Percentiles rank a stretch among this genome's conserved stretches.
Conservation (phyloP, 2,113 vertebrate species). For the Xiphorhynchus elegans region DNA sequence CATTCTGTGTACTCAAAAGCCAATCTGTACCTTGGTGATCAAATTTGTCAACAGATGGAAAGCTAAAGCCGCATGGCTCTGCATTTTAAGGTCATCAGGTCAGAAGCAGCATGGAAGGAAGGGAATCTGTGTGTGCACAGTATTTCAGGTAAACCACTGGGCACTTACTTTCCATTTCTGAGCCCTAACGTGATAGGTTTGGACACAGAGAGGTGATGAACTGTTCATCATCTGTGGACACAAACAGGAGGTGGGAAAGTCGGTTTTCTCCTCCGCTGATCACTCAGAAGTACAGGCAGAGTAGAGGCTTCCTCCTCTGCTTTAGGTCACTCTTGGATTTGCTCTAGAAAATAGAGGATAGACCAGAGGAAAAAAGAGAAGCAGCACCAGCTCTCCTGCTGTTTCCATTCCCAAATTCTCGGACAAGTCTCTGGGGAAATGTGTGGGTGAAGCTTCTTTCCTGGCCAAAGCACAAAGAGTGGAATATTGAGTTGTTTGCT, state of each 20-base stretch:
- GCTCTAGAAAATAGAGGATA: neutral
- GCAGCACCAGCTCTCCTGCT: neutral
- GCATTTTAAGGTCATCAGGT: neutral
- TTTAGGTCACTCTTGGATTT: neutral
- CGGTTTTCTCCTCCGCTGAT: neutral
- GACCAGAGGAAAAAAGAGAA: neutral
- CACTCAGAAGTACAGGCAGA: neutral
- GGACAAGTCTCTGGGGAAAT: neutral
- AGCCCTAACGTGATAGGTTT: rapidly evolving
- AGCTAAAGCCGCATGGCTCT: neutral
- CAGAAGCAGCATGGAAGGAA: neutral
- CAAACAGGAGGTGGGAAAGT: neutral
- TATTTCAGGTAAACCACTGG: neutral
- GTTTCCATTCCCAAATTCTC: neutral
- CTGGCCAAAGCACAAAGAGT: neutral
- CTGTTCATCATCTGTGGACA: neutral
- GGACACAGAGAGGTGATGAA: neutral
- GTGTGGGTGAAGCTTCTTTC: neutral
- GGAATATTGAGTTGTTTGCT: neutral
- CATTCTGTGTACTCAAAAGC: slow-evolving; percentile 4
- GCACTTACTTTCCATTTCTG: neutral
- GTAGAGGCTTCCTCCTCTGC: neutral
- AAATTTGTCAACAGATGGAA: slow-evolving; percentile 11
- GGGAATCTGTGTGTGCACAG: neutral
- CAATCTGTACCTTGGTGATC: neutral